These are phyloP conservation scores for Dermochelys coriacea DNA, from an alignment of 2,797 vertebrate species.

Conservation along the genomic window DNA sequence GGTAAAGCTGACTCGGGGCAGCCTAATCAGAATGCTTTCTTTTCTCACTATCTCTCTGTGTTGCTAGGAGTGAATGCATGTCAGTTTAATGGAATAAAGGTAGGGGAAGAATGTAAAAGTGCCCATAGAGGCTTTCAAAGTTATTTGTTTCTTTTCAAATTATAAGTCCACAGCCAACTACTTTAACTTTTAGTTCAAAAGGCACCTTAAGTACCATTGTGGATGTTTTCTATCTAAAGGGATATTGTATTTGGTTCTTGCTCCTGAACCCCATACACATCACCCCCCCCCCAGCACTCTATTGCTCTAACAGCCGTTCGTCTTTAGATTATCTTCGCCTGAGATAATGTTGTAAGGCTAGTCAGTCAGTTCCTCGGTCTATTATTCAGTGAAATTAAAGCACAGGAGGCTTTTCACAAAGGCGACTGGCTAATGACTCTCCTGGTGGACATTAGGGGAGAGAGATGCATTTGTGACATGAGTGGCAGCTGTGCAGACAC, in stretches of 20 bases:
- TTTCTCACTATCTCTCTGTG: fast-evolving
- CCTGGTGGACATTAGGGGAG: conserved; percentile 61
- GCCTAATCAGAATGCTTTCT: background rate
- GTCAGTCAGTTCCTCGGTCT: conserved; percentile 33
- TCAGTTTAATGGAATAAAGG: background rate
- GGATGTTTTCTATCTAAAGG: fast-evolving
- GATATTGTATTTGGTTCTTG: background rate
- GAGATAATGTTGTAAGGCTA: background rate
- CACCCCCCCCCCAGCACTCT: background rate
- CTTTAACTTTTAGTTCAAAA: conserved; percentile 24
- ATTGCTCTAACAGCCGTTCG: conserved; percentile 21
- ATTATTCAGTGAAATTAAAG: conserved; percentile 66
- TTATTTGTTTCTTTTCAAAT: conserved; percentile 53
- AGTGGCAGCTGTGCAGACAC: conserved; percentile 70
- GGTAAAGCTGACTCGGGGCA: conserved; percentile 55
- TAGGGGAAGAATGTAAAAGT: background rate
- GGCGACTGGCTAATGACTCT: conserved; percentile 71
- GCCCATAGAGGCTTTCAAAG: conserved; percentile 14
- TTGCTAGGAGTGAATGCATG: background rate
- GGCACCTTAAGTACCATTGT: background rate
- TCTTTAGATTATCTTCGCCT: background rate
- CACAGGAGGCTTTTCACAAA: conserved; percentile 62
- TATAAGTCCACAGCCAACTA: background rate
- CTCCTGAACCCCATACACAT: background rate
- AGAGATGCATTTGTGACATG: conserved; percentile 65